These are phyloP conservation scores for Diprion similis DNA, from an alignment of 1,140 invertebrate species.

Conservation along the genomic window DNA sequence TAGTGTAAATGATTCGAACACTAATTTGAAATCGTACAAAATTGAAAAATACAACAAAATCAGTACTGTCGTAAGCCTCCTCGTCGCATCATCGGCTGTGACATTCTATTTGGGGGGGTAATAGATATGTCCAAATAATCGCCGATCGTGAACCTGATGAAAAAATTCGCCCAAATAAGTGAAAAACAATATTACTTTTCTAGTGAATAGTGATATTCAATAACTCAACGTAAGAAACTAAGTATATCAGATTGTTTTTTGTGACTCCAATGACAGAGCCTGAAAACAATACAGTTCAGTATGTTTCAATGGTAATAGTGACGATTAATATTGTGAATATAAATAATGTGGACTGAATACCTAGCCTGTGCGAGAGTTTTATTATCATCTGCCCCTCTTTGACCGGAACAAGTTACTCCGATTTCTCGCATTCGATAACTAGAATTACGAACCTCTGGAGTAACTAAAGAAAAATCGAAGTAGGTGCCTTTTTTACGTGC, in stretches of 20 bases:
- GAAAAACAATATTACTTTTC: background rate
- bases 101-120: slow-evolving; percentile 82
- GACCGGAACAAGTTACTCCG: slow-evolving; percentile 91
- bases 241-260: too few relatives aligned
- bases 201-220: background rate
- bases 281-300: too few relatives aligned
- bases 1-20: too few relatives aligned
- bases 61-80: slow-evolving; percentile 66
- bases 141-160: slow-evolving; percentile 85
- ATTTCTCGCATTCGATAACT: slow-evolving; percentile 94
- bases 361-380: slow-evolving; percentile 85
- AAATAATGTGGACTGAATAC: slow-evolving; percentile 39
- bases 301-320: too few relatives aligned
- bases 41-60: slow-evolving; percentile 7
- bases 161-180: slow-evolving; percentile 16
- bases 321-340: background rate
- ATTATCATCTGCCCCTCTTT: slow-evolving; percentile 88
- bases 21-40: too few relatives aligned
- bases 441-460: slow-evolving; percentile 82
- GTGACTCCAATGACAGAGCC: too few relatives aligned
- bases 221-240: background rate
- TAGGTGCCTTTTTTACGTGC: slow-evolving; percentile 94
- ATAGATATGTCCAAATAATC: slow-evolving; percentile 98
- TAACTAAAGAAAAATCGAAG: slow-evolving; percentile 97
- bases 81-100: slow-evolving; percentile 69